phyloP scores from a whole-genome alignment of 92 coral and sea anemone species.

The Epizoanthus stellaris region DNA sequence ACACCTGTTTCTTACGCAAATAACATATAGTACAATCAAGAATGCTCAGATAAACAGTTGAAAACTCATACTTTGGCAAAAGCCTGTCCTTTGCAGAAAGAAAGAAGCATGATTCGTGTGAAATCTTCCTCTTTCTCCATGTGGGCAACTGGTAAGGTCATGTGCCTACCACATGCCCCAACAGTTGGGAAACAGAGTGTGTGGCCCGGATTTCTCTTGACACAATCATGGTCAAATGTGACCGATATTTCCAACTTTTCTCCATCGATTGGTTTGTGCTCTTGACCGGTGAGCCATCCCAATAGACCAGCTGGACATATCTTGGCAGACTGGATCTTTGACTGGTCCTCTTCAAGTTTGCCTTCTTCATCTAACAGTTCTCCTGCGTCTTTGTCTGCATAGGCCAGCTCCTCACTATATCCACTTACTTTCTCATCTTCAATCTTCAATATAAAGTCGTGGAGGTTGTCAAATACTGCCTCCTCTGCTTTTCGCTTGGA shows the following conservation, averaged over 20 bases:
- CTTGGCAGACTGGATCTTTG: conserved; percentile 42
- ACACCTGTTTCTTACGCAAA: no score
- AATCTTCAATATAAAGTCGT: conserved; percentile 51
- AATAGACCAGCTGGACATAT: conserved; percentile 64
- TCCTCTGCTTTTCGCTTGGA: conserved; percentile 57
- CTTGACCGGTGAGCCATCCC: conserved; percentile 73
- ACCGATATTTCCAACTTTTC: conserved; percentile 37
- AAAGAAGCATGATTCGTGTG: conserved; percentile 31
- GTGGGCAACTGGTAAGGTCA: conserved; percentile 54
- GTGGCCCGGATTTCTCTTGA: conserved; percentile 36
- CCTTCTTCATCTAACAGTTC: conserved; percentile 34
- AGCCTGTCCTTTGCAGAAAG: conserved; percentile 22
- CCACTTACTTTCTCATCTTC: conserved; percentile 59
- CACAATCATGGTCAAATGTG: conserved; percentile 55
- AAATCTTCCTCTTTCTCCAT: conserved; percentile 31
- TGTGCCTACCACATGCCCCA: conserved; percentile 42
- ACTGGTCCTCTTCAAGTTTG: conserved; percentile 34
- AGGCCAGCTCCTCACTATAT: conserved; percentile 56
- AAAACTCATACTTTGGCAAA: background rate
- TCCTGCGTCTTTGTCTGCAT: conserved; percentile 47
- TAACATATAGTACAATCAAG: no score
- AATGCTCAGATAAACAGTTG: no score
- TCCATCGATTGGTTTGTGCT: conserved; percentile 47
- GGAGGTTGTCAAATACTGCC: conserved; percentile 60
- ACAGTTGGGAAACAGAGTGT: conserved; percentile 47